Percentiles rank a stretch among this genome's conserved stretches.
Evolutionary conservation across 2,113 vertebrate species (phyloP).

Genomic region (Ovibos moschatus): DNA sequence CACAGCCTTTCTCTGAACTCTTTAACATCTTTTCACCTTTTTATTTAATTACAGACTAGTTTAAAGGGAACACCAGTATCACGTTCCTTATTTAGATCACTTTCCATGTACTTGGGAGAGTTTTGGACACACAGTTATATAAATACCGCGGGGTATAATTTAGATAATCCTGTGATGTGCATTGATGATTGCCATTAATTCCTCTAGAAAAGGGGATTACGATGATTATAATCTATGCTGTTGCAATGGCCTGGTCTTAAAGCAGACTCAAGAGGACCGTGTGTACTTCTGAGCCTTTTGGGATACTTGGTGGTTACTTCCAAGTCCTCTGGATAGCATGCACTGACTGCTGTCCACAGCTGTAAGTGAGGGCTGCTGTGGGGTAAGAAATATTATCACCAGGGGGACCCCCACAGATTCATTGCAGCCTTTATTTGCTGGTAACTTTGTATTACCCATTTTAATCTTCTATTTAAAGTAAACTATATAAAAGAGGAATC

Average conservation of each 20-base stretch:
- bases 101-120: background rate
- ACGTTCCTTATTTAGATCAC: conserved; percentile 41
- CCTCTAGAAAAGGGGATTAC: background rate
- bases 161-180: background rate
- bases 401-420: background rate
- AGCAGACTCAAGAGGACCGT: background rate
- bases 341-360: background rate
- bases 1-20: conserved; percentile 18
- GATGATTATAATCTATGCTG: background rate
- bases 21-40: conserved; percentile 53
- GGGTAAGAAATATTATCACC: background rate
- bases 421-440: background rate
- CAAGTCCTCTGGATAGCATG: background rate
- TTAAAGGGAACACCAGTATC: conserved; percentile 1
- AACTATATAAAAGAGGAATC: background rate
- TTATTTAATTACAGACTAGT: conserved; percentile 50
- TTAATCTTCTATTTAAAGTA: background rate
- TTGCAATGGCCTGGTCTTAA: background rate
- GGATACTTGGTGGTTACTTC: background rate
- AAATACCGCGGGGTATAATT: background rate
- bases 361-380: background rate
- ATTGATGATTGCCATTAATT: background rate
- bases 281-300: background rate
- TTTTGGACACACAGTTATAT: conserved; percentile 29
- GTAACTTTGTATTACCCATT: background rate